These are phyloP conservation scores for Mesembrinibis cayennensis DNA, from an alignment of 2,113 vertebrate genomes.

Conservation along the genomic window DNA sequence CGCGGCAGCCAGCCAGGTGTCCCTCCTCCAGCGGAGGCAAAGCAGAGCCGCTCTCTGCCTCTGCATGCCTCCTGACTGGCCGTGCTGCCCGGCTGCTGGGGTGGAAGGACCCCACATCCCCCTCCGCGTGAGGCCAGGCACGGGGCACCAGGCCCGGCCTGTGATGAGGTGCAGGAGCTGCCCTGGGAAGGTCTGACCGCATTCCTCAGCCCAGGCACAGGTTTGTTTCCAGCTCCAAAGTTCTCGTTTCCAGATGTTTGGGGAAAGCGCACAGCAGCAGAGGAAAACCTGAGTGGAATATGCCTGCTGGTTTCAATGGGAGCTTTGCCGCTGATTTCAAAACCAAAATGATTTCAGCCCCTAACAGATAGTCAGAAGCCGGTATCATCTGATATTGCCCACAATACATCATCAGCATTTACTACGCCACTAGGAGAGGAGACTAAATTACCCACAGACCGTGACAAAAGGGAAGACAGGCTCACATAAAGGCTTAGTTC, in stretches of 20 bases:
- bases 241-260: conserved; percentile 49
- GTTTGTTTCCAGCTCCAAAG: conserved; percentile 25
- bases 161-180: conserved; percentile 40
- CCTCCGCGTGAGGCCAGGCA: neutral
- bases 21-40: neutral
- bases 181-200: neutral
- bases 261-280: neutral
- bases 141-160: neutral
- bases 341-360: neutral
- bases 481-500: neutral
- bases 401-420: neutral
- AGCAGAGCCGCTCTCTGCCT: neutral
- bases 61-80: neutral
- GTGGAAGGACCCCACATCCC: neutral
- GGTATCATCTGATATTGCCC: neutral
- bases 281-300: neutral
- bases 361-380: neutral
- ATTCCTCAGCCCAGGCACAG: conserved; percentile 35
- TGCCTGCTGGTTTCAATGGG: neutral
- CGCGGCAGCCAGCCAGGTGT: conserved; percentile 44
- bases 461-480: neutral
- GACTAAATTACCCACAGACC: neutral
- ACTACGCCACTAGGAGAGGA: neutral
- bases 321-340: neutral
- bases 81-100: neutral